phyloP scores from a whole-genome alignment of 1,140 invertebrate genomes.

The Drosophila nikananu region DNA sequence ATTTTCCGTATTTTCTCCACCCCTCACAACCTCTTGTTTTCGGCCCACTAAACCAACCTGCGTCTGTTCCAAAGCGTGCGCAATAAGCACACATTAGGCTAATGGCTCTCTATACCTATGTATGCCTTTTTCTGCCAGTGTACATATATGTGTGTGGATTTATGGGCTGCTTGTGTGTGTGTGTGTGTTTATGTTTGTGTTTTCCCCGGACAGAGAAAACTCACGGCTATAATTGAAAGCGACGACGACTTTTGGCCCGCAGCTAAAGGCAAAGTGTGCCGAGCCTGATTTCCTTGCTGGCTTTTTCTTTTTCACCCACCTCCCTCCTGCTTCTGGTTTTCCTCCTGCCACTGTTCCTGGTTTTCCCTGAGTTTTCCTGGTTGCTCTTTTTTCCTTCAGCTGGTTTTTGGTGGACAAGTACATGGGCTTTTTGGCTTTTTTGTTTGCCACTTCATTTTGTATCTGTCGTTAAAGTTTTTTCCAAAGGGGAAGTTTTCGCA shows the following conservation, averaged over 20 bases:
- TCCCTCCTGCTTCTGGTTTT: neutral
- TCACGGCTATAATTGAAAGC: constrained; percentile 63
- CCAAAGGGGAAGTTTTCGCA: constrained; percentile 5
- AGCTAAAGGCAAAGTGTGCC: constrained; percentile 52
- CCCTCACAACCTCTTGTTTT: constrained; percentile 3
- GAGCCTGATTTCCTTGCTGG: constrained; percentile 39
- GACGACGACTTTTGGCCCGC: constrained; percentile 64
- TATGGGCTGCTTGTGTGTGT: constrained; percentile 10
- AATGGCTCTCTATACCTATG: constrained; percentile 55
- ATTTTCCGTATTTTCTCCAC: constrained; percentile 4
- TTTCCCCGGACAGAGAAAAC: constrained; percentile 52
- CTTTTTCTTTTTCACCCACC: neutral
- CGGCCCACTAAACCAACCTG: constrained; percentile 45
- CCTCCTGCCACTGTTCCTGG: neutral
- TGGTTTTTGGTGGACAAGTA: constrained; percentile 32
- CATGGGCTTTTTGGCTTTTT: constrained; percentile 55
- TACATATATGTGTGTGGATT: constrained; percentile 13
- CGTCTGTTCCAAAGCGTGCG: constrained; percentile 74
- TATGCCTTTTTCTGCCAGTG: constrained; percentile 20
- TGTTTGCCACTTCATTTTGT: constrained; percentile 81
- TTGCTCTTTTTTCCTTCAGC: constrained; percentile 43
- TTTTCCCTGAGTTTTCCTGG: constrained; percentile 12
- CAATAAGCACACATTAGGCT: constrained; percentile 83
- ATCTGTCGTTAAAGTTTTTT: constrained; percentile 77
- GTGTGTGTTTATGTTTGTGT: constrained; percentile 22